Evolutionary conservation across 2,888 invertebrate species (phyloP).

Genomic region (Microchrysa polita): DNA sequence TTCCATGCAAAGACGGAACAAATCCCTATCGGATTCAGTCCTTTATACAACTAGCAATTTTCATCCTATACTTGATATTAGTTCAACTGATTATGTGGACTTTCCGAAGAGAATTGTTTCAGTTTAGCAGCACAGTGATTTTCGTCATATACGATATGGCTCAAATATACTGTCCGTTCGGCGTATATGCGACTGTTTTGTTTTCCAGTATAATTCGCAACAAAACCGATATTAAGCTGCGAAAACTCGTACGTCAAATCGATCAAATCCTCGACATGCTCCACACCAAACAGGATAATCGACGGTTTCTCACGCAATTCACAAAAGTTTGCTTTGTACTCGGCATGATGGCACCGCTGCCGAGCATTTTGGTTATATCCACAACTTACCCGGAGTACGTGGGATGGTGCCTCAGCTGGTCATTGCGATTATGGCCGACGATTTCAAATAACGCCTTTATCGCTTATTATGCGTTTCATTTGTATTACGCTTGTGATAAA

Average conservation of each 20-base stretch:
- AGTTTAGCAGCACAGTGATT: not conserved
- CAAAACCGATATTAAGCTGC: not conserved
- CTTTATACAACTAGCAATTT: too few species aligned
- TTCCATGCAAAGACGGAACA: too few species aligned
- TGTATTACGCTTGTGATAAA: not conserved
- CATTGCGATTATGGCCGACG: not conserved
- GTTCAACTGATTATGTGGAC: not conserved
- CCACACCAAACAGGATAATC: not conserved
- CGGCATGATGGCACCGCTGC: not conserved
- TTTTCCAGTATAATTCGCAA: not conserved
- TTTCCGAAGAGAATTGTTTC: not conserved
- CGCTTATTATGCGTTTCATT: not conserved
- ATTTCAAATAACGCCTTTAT: not conserved
- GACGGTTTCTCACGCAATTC: not conserved
- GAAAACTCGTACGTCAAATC: not conserved
- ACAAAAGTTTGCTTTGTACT: not conserved
- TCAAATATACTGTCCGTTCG: not conserved
- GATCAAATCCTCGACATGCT: not conserved
- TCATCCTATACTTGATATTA: too few species aligned
- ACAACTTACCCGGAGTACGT: not conserved
- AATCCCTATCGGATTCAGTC: too few species aligned
- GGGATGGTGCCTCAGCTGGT: not conserved
- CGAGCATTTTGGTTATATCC: not conserved
- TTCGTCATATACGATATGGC: not conserved
- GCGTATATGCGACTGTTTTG: not conserved